These are phyloP conservation scores for Poeciliopsis paucimaculata DNA, from an alignment of 2,797 vertebrate genomes.

Conservation along the genomic window DNA sequence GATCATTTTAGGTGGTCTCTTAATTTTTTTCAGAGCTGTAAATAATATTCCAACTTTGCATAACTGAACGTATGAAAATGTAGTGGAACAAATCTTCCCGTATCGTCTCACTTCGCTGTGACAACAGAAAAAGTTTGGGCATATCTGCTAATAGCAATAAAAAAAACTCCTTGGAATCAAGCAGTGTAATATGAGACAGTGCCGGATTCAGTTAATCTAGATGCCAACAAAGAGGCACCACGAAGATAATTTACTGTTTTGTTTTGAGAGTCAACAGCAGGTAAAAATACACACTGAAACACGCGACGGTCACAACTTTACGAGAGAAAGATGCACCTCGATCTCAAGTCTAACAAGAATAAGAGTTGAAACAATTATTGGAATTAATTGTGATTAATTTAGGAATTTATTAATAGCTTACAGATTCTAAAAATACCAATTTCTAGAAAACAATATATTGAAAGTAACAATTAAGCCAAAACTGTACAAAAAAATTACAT, in stretches of 20 bases:
- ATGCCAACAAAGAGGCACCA: neutral
- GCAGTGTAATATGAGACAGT: neutral
- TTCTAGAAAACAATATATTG: too few species aligned
- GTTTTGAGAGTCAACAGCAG: slow-evolving; percentile 1
- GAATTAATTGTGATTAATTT: too few species aligned
- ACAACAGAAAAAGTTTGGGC: neutral
- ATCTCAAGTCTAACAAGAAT: neutral
- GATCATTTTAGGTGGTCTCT: too few species aligned
- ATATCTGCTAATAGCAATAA: neutral
- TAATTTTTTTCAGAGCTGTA: too few species aligned
- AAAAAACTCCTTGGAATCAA: neutral
- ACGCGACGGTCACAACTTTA: neutral
- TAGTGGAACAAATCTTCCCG: neutral
- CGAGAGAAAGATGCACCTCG: neutral
- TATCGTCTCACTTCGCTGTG: neutral
- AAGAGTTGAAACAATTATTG: too few species aligned
- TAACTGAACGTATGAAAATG: neutral
- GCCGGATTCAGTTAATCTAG: neutral
- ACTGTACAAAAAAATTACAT: too few species aligned
- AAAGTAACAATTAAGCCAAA: too few species aligned
- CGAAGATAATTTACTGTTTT: slow-evolving; percentile 1
- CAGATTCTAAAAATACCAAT: too few species aligned
- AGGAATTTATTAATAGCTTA: too few species aligned
- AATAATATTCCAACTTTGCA: neutral
- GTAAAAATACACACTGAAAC: neutral